Evolutionary conservation across 92 coral and sea anemone species (phyloP), one percentile per base, ranked within the genome.

Genomic region (Scolanthus callimorphus): DNA sequence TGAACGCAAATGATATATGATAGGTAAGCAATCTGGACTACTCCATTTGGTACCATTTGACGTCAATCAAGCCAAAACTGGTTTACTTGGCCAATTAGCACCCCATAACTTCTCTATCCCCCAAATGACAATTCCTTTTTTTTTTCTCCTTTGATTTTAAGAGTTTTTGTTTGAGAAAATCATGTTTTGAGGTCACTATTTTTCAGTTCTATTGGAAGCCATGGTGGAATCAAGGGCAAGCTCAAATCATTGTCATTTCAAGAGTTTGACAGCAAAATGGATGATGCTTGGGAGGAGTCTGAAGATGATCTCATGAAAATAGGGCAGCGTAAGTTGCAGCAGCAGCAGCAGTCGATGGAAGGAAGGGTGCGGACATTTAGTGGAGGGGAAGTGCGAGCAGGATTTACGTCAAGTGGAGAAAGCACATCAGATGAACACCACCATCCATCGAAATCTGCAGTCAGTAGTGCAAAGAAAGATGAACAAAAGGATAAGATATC

Each of bases 241-340:
- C 81, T 91, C 4, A 85, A 85, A 29, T 79, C 74, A 0, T 66
- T 87, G 62, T 88, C 96, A 1, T 92, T 92, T 41, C 96, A 92
- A 59, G 98, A 92, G 29, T 92, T 84, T 61, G 85, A 89, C 51
- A 89, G 82, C 67, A 84, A 88, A 56, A 92, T 87, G 51, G 85
- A 76, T 65, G 98, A 92, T 53, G 98, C 98, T 0, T 92, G 98
- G 98, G 88, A 79, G 51, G 98, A 92, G 13, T 78, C 70, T 69
- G 98, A 92, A 38, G 96, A 92, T 62, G 97, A 88, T 22, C 76
- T 70, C 27, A 79, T 84, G 2, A 81, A 76, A 51, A 74, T 71
- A 50, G 89, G 69, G 23, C 71, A 59, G 2, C 13, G 22, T 27
- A 57, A 49, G 47, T 67, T 50, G 27, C 73, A 67, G 60, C 69